Evolutionary conservation across 1,140 invertebrate genomes (phyloP).

Genomic region (Heliconius congener): DNA sequence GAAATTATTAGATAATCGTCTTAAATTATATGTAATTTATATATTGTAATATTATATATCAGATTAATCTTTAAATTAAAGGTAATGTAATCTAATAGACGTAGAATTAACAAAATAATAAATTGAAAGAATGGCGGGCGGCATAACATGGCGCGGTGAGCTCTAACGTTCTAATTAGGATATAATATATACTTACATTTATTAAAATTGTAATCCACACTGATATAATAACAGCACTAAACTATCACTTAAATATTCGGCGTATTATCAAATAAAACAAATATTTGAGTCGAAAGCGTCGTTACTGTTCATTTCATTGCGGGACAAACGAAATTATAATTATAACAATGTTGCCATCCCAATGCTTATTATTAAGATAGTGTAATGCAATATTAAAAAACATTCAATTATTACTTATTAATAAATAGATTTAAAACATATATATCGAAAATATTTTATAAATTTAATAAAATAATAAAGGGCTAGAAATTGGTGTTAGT

Average conservation of each 20-base stretch:
- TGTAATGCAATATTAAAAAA: background rate
- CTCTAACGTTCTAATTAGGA: constrained; percentile 14
- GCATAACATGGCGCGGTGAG: constrained; percentile 62
- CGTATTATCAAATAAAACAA: constrained; percentile 52
- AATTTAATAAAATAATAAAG: too few relatives aligned
- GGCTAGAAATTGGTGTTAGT: too few relatives aligned
- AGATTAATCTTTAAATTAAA: background rate
- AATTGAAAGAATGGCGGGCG: constrained; percentile 73
- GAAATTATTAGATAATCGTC: background rate
- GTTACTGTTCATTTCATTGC: constrained; percentile 47
- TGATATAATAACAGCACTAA: constrained; percentile 46
- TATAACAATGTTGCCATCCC: constrained; percentile 44
- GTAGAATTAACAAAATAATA: constrained; percentile 41
- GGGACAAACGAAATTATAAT: constrained; percentile 43
- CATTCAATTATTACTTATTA: too few relatives aligned
- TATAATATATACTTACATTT: constrained; percentile 53
- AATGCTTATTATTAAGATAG: background rate
- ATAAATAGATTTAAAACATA: too few relatives aligned
- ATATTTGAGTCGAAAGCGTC: constrained; percentile 59
- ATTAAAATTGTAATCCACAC: constrained; percentile 42
- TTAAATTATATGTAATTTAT: background rate
- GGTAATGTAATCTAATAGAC: background rate
- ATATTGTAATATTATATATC: background rate
- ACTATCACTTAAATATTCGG: constrained; percentile 45
- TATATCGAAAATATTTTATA: too few relatives aligned